Base-by-base conservation (phyloP, 2,113 vertebrate genomes). In the Verasper variegatus region DNA sequence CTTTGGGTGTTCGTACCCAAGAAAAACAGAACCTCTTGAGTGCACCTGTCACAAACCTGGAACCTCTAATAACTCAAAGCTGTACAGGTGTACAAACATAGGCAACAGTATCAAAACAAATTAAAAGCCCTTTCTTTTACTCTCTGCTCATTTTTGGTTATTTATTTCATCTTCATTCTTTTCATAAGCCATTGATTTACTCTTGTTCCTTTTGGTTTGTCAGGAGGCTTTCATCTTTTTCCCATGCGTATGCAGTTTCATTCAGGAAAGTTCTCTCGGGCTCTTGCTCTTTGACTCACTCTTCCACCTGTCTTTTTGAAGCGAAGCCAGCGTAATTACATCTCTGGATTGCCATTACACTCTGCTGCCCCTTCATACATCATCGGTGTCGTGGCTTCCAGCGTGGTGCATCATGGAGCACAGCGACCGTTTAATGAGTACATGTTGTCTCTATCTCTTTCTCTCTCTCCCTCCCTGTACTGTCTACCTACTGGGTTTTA, bases 351-450 rank as follows among this genome's bases (percentile, higher is more conserved):
- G 35, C 68, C 66, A 11, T 66, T 60, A 70, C 57, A 76, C 35
- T 49, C 65, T 11, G 45, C 45, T 58, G 62, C 74, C 18, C 79
- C 45, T 26, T 55, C 31, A 81, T 74, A 59, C 45, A 45, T 83
- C 70, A 62, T 4, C 0, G 3, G 18, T 31, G 27, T 21, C 59
- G 21, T 3, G 3, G 64, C 76, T 81, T 60, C 52, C 51, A 21
- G 64, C 17, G 3, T 1, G 51, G 51, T 23, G 76, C 60, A 45
- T 17, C 20, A 49, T 1, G 60, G 57, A 58, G 68, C 60, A 40
- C 61, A 0, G 71, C 18, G 47, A 26, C 45, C 14, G 5, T 59
- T 84, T 81, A 84, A 86, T 81, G 86, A 76, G 76, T n/a, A 51
- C 60, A 61, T 20, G 31, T 8, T 10, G 51, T 35, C 67, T 56